phyloP scores from a whole-genome alignment of 2,888 invertebrate genomes.

The Alviniconcha strummeri region DNA sequence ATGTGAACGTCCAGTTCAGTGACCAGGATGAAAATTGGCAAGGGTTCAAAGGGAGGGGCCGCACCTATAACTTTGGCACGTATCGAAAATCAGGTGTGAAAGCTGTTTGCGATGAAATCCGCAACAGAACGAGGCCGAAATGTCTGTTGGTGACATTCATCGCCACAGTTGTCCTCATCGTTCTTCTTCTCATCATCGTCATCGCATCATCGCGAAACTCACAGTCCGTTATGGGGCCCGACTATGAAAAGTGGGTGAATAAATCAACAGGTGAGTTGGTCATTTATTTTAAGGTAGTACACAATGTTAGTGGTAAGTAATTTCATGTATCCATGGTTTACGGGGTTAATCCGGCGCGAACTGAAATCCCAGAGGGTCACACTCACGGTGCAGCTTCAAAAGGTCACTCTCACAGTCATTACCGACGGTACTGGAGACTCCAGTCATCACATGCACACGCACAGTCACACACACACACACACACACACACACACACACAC shows the following conservation, averaged over 20 bases:
- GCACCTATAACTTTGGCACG: conserved; percentile 18
- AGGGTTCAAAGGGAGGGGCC: not conserved
- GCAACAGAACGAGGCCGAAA: conserved; percentile 23
- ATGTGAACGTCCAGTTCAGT: not conserved
- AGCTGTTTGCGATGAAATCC: conserved; percentile 5
- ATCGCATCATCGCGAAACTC: conserved; percentile 25
- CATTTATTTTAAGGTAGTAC: not conserved
- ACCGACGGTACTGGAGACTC: too few species aligned
- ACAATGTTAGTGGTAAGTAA: too few species aligned
- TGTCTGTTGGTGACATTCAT: conserved; percentile 19
- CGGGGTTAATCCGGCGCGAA: too few species aligned
- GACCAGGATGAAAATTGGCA: conserved; percentile 5
- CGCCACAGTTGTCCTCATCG: conserved; percentile 11
- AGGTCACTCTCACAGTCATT: not conserved
- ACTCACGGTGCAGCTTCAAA: too few species aligned
- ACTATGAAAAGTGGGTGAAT: conserved; percentile 13
- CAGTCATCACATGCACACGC: not conserved
- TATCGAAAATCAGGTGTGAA: conserved; percentile 13
- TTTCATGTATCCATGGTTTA: too few species aligned
- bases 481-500: not conserved
- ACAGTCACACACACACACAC: not conserved
- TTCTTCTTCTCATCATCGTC: conserved; percentile 28
- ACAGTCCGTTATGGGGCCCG: not conserved
- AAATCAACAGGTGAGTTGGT: conserved; percentile 9
- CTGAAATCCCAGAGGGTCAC: too few species aligned